A percentile compares a stretch with the other conserved stretches of the same genome.
Conservation (phyloP, 2,113 vertebrate genomes). For the Turdus rufiventris region DNA sequence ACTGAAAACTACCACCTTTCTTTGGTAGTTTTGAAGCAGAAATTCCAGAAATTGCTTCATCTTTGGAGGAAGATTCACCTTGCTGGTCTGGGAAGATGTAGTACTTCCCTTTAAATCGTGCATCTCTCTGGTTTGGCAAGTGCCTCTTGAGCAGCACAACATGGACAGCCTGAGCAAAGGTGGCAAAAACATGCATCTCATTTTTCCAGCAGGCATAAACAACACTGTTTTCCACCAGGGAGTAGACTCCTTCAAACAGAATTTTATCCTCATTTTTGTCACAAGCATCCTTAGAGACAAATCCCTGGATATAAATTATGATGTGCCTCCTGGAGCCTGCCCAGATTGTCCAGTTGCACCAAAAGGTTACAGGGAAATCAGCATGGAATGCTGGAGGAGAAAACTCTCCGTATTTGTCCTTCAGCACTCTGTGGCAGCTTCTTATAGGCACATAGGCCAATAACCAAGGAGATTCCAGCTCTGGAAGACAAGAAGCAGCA, state of each 20-base stretch:
- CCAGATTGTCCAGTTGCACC: slow-evolving; percentile 80
- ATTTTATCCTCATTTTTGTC: slow-evolving; percentile 44
- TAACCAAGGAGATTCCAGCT: background rate
- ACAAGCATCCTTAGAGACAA: background rate
- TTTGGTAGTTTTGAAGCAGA: background rate
- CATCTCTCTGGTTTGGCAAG: background rate
- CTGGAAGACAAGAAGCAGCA: slow-evolving; percentile 13
- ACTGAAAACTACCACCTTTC: background rate
- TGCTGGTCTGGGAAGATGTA: slow-evolving; percentile 1
- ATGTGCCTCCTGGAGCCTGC: slow-evolving; percentile 27
- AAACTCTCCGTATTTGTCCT: slow-evolving; percentile 68
- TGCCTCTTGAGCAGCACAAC: slow-evolving; percentile 18
- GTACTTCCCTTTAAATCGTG: slow-evolving; percentile 30
- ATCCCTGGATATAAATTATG: slow-evolving; percentile 32
- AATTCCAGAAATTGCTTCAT: background rate
- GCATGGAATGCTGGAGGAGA: slow-evolving; percentile 72
- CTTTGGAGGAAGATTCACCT: background rate
- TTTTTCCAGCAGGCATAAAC: slow-evolving; percentile 49
- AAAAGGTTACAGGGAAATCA: slow-evolving; percentile 52
- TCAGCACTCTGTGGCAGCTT: slow-evolving; percentile 74
- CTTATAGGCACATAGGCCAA: slow-evolving; percentile 71
- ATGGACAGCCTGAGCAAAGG: slow-evolving; percentile 4
- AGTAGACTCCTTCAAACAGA: slow-evolving; percentile 28
- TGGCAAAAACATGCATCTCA: background rate
- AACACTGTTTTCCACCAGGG: background rate